These are phyloP conservation scores for Hozukius guyotensis DNA, from an alignment of 2,797 vertebrate genomes.

Conservation along the genomic window DNA sequence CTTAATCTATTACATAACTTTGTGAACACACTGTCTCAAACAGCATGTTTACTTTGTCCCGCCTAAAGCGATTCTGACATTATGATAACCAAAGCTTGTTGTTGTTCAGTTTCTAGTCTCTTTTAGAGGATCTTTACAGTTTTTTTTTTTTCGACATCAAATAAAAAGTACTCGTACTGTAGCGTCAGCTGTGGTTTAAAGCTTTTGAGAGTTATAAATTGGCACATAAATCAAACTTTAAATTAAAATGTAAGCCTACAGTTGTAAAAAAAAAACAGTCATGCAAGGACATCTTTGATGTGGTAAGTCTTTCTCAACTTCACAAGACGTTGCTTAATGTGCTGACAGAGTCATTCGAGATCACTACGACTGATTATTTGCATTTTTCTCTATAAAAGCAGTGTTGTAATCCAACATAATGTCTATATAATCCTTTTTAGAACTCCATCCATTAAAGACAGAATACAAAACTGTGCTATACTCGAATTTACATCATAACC, in stretches of 20 bases:
- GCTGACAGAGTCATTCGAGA: not conserved
- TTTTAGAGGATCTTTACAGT: not conserved
- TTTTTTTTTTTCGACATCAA: too few relatives aligned
- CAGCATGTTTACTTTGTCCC: not conserved
- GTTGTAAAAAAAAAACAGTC: not conserved
- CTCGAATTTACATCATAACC: not conserved
- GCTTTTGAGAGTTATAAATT: not conserved
- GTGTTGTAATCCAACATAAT: not conserved
- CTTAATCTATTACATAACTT: constrained; percentile 35
- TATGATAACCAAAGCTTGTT: not conserved
- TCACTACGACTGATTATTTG: not conserved
- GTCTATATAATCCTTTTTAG: not conserved
- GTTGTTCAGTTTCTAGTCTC: not conserved
- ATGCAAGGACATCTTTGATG: not conserved
- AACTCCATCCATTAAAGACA: not conserved
- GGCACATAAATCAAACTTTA: not conserved
- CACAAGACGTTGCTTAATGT: not conserved
- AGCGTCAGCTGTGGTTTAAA: not conserved
- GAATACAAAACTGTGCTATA: not conserved
- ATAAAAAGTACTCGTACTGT: not conserved
- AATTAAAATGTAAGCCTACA: not conserved
- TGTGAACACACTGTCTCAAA: not conserved
- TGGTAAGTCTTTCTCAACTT: not conserved
- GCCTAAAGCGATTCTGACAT: not conserved
- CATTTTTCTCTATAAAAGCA: not conserved